Evolutionary conservation across 2,113 vertebrate species (phyloP).

Genomic region (Cyprinus carpio): DNA sequence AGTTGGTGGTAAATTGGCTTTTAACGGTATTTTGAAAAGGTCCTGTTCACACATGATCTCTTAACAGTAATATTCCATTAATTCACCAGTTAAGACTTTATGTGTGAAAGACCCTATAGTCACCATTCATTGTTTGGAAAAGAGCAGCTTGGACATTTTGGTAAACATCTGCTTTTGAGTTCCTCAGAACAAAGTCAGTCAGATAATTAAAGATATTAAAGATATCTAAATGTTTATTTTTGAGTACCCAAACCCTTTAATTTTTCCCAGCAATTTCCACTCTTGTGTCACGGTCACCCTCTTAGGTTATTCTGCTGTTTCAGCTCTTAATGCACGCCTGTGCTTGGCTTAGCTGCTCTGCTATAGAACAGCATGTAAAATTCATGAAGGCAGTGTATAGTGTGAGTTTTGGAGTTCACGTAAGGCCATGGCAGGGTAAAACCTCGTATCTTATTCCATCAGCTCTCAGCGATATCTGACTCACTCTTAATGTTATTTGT

Average conservation of each 20-base stretch:
- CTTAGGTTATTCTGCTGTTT: not conserved
- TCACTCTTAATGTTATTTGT: constrained; percentile 55
- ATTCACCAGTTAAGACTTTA: too few species aligned
- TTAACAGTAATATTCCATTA: too few species aligned
- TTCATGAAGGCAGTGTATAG: constrained; percentile 58
- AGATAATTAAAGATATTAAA: not conserved
- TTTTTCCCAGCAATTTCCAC: not conserved
- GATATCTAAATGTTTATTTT: not conserved
- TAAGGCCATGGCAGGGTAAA: constrained; percentile 48
- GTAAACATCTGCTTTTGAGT: not conserved
- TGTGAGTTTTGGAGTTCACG: constrained; percentile 55
- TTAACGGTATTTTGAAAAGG: too few species aligned
- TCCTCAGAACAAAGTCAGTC: not conserved
- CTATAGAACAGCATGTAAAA: constrained; percentile 62
- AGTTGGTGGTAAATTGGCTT: too few species aligned
- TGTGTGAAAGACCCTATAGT: too few species aligned
- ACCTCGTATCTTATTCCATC: constrained; percentile 40
- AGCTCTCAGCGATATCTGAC: constrained; percentile 34
- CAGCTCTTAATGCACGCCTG: constrained; percentile 52
- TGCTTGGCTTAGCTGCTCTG: constrained; percentile 48
- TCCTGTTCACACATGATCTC: too few species aligned
- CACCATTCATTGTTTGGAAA: not conserved
- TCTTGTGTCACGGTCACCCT: not conserved
- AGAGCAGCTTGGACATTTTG: not conserved
- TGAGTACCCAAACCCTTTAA: not conserved